Percentiles rank a stretch among this genome's conserved stretches.
These are phyloP conservation scores for Brachyhypopomus gauderio DNA, from an alignment of 2,113 vertebrate genomes.

Conservation along the genomic window DNA sequence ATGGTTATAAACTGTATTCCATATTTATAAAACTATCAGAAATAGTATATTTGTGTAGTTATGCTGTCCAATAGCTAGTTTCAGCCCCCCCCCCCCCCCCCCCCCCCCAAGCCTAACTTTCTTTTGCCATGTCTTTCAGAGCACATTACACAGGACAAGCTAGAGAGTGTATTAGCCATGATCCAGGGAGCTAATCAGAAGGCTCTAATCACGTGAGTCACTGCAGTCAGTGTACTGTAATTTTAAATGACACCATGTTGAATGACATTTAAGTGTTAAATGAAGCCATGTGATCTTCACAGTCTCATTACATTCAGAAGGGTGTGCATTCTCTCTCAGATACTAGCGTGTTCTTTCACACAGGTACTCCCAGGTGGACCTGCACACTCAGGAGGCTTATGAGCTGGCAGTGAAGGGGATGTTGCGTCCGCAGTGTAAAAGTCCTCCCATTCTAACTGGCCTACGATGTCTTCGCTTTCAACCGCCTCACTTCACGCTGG, in stretches of 20 bases:
- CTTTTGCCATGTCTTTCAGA: slow-evolving; percentile 69
- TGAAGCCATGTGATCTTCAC: not conserved
- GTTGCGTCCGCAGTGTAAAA: slow-evolving; percentile 84
- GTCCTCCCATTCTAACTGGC: slow-evolving; percentile 81
- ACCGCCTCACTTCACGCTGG: slow-evolving; percentile 87
- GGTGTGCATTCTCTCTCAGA: not conserved
- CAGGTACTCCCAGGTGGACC: slow-evolving; percentile 86
- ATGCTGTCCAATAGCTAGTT: not conserved
- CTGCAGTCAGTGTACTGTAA: not conserved
- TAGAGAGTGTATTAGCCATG: slow-evolving; percentile 85
- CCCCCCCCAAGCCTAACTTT: not conserved
- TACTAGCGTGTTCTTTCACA: not conserved
- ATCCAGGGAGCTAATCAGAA: slow-evolving; percentile 92
- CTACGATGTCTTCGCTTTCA: slow-evolving; percentile 81
- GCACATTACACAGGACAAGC: slow-evolving; percentile 87
- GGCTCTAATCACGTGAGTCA: slow-evolving; percentile 83
- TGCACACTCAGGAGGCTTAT: slow-evolving; percentile 90
- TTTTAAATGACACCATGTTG: not conserved
- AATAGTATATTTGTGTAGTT: not conserved
- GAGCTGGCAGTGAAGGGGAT: slow-evolving; percentile 86
- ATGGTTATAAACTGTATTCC: slow-evolving; percentile 69
- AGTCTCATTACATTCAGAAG: not conserved
- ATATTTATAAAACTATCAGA: not conserved
- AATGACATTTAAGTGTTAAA: no score
- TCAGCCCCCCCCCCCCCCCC: not conserved